A percentile compares a stretch with the other conserved stretches of the same genome.
These are phyloP conservation scores for Euura lappo DNA, from an alignment of 1,140 invertebrate genomes.

Conservation along the genomic window DNA sequence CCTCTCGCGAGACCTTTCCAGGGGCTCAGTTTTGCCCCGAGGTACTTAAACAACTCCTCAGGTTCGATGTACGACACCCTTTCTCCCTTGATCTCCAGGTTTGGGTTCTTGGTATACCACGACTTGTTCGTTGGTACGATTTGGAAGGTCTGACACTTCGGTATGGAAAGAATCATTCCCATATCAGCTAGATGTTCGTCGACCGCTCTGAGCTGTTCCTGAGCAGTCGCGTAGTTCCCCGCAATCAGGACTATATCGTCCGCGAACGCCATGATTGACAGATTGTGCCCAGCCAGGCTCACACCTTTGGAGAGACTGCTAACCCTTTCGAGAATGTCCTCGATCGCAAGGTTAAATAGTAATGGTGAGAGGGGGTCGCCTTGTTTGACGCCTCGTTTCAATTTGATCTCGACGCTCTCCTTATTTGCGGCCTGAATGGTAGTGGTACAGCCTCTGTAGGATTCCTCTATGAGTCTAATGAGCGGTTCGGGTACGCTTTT, in stretches of 20 bases:
- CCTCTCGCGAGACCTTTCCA: constrained; percentile 17
- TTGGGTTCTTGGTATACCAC: constrained; percentile 22
- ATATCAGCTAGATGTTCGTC: background rate
- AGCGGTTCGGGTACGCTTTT: constrained; percentile 13
- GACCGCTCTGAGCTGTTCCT: background rate
- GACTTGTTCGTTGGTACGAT: constrained; percentile 10
- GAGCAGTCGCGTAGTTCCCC: background rate
- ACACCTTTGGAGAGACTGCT: constrained; percentile 16
- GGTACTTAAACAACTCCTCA: constrained; percentile 2
- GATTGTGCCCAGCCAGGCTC: background rate
- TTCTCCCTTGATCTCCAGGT: background rate
- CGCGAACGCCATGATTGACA: constrained; percentile 12
- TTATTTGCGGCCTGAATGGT: background rate
- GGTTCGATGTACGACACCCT: constrained; percentile 10
- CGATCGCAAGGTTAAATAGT: constrained; percentile 39
- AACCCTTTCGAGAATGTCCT: constrained; percentile 32
- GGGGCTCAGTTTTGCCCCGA: constrained; percentile 19
- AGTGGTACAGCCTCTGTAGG: constrained; percentile 19
- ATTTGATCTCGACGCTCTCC: background rate
- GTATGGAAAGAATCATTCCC: constrained; percentile 16
- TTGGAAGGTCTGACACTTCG: constrained; percentile 19
- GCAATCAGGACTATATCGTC: constrained; percentile 17
- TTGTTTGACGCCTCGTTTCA: constrained; percentile 30
- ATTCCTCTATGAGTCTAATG: constrained; percentile 5
- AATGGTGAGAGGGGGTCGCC: constrained; percentile 40